A percentile compares a stretch with the other conserved stretches of the same genome.
phyloP scores from a whole-genome alignment of 1,140 invertebrate species.

The Nasonia longicornis region DNA sequence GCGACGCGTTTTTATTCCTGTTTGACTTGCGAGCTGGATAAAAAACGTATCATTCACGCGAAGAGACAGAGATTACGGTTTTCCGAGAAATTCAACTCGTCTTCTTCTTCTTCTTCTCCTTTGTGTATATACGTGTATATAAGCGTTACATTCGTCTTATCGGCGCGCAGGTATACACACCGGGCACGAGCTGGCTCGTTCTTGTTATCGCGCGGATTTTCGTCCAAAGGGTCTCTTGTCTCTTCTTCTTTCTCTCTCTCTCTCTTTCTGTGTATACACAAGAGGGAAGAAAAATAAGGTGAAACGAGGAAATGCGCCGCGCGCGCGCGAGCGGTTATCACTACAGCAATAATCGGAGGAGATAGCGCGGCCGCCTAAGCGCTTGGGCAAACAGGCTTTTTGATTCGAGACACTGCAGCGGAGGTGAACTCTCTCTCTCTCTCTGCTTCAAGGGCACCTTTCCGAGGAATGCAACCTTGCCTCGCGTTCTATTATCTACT shows the following conservation, averaged over 20 bases:
- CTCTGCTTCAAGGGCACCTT: constrained; percentile 3
- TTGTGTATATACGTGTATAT: background rate
- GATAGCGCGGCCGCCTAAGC: constrained; percentile 13
- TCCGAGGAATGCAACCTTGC: background rate
- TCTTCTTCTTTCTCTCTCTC: background rate
- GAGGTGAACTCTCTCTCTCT: too few species aligned
- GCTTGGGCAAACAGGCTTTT: constrained; percentile 25
- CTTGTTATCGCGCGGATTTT: constrained; percentile 32
- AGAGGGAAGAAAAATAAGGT: constrained; percentile 2
- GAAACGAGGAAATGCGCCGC: background rate
- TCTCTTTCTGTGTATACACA: background rate
- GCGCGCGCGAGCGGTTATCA: background rate
- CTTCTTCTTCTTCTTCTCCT: background rate
- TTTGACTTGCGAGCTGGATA: constrained; percentile 15
- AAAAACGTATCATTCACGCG: constrained; percentile 31
- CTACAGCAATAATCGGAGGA: constrained; percentile 8
- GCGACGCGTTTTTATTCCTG: constrained; percentile 20
- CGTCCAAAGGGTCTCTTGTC: constrained; percentile 27
- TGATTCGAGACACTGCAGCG: background rate
- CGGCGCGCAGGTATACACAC: constrained; percentile 5
- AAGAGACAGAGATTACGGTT: constrained; percentile 29
- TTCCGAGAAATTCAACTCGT: constrained; percentile 29
- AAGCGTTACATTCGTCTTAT: constrained; percentile 17
- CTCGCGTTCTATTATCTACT: background rate
- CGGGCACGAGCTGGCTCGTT: too few species aligned